phyloP scores from a whole-genome alignment of 2,113 vertebrate species.

The Caracal caracal region DNA sequence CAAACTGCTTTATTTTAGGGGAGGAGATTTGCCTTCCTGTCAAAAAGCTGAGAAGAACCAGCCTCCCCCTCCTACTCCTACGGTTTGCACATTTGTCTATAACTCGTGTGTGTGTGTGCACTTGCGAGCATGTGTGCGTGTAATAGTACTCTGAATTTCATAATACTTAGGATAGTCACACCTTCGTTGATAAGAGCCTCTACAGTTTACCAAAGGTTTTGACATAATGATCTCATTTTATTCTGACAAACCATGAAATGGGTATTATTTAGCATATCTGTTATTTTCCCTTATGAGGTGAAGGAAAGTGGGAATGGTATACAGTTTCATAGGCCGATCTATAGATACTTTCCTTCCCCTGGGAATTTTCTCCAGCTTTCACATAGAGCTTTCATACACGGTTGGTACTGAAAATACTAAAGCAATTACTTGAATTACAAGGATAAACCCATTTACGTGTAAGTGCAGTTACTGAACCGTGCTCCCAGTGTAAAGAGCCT shows the following conservation, averaged over 20 bases:
- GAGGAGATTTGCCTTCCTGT: constrained; percentile 61
- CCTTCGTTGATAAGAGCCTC: not conserved
- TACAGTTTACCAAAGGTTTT: not conserved
- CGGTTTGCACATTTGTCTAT: not conserved
- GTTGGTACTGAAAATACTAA: constrained; percentile 47
- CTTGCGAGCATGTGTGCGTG: not conserved
- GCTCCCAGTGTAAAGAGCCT: not conserved
- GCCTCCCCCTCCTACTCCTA: not conserved
- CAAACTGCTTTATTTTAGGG: constrained; percentile 65
- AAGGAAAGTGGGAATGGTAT: not conserved
- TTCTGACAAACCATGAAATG: not conserved
- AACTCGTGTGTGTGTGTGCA: not conserved
- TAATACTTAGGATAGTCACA: not conserved
- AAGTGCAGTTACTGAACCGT: constrained; percentile 6
- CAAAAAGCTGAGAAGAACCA: constrained; percentile 59
- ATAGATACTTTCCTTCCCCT: not conserved
- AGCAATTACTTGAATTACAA: constrained; percentile 56
- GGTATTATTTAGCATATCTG: not conserved
- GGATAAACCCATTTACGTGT: constrained; percentile 15
- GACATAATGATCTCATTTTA: not conserved
- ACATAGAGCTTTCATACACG: constrained; percentile 17
- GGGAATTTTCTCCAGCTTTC: constrained; percentile 47
- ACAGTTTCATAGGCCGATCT: not conserved
- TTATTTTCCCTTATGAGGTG: not conserved
- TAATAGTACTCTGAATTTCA: not conserved